Percentiles rank a stretch among this genome's conserved stretches.
Evolutionary conservation across 2,113 vertebrate species (phyloP).

Genomic region (Pristiophorus japonicus): DNA sequence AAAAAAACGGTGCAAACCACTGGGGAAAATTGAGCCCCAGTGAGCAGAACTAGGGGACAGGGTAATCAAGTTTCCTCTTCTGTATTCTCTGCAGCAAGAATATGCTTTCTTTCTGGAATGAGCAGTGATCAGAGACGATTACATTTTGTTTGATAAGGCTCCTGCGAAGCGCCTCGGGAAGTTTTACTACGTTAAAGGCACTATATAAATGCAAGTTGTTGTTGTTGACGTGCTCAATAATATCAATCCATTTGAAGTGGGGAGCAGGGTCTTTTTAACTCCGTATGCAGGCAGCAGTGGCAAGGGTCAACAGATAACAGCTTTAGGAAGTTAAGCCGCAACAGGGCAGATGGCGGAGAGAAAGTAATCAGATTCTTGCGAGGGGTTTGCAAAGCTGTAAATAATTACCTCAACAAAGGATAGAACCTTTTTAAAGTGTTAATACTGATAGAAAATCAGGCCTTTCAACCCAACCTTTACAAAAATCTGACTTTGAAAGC

Average conservation of each 20-base stretch:
- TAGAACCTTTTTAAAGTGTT: neutral
- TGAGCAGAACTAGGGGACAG: too few species aligned
- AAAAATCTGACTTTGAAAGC: neutral
- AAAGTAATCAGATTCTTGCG: neutral
- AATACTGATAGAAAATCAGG: neutral
- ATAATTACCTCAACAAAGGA: conserved; percentile 11
- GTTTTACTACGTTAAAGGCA: neutral
- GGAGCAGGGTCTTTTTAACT: neutral
- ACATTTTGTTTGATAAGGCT: neutral
- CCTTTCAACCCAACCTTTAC: neutral
- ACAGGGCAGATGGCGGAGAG: neutral
- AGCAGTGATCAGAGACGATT: neutral
- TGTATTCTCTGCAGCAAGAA: neutral
- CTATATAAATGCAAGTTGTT: neutral
- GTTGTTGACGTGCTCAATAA: neutral
- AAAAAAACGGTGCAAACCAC: too few species aligned
- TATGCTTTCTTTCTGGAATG: neutral
- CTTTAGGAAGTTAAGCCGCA: neutral
- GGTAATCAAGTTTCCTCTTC: too few species aligned
- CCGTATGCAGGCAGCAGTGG: neutral
- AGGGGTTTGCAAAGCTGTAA: neutral
- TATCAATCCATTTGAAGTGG: neutral
- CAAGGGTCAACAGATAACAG: neutral
- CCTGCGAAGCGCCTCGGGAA: neutral
- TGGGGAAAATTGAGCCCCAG: too few species aligned